Percentiles rank a stretch among this genome's conserved stretches.
phyloP scores from a whole-genome alignment of 2,888 invertebrate genomes.

The Strigamia crassipes region DNA sequence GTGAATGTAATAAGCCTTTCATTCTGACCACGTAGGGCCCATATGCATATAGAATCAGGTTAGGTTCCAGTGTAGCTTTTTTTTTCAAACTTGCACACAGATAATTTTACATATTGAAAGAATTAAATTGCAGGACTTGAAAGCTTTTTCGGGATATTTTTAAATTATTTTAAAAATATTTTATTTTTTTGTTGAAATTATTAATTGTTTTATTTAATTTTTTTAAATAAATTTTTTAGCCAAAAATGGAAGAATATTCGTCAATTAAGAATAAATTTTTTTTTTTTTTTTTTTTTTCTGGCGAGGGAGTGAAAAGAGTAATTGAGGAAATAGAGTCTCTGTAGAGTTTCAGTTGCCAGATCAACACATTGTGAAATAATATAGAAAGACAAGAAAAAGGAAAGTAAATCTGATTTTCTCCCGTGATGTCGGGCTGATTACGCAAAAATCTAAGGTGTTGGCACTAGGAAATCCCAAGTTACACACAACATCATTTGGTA shows the following conservation, averaged over 20 bases:
- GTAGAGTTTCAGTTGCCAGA: slow-evolving; percentile 24
- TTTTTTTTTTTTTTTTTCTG: not conserved
- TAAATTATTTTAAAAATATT: not conserved
- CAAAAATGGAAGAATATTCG: not conserved
- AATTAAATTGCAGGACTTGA: not conserved
- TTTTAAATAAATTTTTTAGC: not conserved
- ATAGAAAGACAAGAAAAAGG: slow-evolving; percentile 28
- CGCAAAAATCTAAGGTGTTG: not conserved
- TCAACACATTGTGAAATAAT: slow-evolving; percentile 25
- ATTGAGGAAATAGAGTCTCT: not conserved
- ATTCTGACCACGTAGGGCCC: slow-evolving; percentile 13
- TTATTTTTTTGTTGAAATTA: not conserved
- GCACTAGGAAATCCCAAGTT: slow-evolving; percentile 17
- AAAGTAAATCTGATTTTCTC: slow-evolving; percentile 29
- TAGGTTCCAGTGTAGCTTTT: not conserved
- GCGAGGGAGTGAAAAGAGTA: not conserved
- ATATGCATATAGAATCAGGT: slow-evolving; percentile 35
- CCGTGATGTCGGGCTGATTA: slow-evolving; percentile 21
- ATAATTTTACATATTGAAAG: slow-evolving; percentile 7
- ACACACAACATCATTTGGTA: slow-evolving; percentile 18
- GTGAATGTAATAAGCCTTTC: slow-evolving; percentile 35
- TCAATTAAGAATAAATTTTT: not conserved
- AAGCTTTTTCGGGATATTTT: not conserved
- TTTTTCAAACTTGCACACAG: not conserved
- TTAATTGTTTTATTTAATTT: too few relatives aligned